Evolutionary conservation across 1,140 invertebrate species (phyloP).

Genomic region (Portunus trituberculatus): DNA sequence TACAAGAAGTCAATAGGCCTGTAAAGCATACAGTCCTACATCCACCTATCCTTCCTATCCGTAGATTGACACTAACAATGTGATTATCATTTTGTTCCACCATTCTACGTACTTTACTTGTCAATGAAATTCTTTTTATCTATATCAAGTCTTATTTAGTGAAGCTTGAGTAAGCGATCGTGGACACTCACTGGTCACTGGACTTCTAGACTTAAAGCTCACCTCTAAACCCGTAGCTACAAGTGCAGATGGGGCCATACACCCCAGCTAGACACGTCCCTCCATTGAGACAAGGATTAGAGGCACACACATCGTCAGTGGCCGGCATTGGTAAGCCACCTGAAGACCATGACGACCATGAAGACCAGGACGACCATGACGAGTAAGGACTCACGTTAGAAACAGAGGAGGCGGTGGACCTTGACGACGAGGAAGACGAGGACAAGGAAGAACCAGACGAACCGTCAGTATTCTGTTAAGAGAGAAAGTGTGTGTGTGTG

Average conservation of each 20-base stretch:
- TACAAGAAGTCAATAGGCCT: too few relatives aligned
- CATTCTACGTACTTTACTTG: too few relatives aligned
- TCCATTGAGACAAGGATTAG: slow-evolving; percentile 49
- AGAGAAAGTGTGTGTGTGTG: neutral
- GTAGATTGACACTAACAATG: too few relatives aligned
- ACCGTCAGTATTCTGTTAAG: neutral
- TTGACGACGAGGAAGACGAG: too few relatives aligned
- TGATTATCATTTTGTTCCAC: too few relatives aligned
- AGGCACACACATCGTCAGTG: slow-evolving; percentile 4
- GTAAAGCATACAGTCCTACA: too few relatives aligned
- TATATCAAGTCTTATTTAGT: too few relatives aligned
- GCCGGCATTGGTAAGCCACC: neutral
- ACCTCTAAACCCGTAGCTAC: slow-evolving; percentile 65
- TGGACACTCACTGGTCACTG: too few relatives aligned
- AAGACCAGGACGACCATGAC: neutral
- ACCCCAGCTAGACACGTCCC: slow-evolving; percentile 55
- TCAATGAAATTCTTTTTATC: too few relatives aligned
- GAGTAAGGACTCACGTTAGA: neutral
- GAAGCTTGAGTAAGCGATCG: too few relatives aligned
- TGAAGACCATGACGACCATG: neutral
- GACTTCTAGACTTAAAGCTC: neutral
- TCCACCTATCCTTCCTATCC: too few relatives aligned
- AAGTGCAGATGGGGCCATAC: slow-evolving; percentile 59
- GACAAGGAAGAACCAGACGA: neutral
- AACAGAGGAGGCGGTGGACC: neutral